phyloP scores from a whole-genome alignment of 2,113 vertebrate genomes.

The Chamaetylas fuelleborni region DNA sequence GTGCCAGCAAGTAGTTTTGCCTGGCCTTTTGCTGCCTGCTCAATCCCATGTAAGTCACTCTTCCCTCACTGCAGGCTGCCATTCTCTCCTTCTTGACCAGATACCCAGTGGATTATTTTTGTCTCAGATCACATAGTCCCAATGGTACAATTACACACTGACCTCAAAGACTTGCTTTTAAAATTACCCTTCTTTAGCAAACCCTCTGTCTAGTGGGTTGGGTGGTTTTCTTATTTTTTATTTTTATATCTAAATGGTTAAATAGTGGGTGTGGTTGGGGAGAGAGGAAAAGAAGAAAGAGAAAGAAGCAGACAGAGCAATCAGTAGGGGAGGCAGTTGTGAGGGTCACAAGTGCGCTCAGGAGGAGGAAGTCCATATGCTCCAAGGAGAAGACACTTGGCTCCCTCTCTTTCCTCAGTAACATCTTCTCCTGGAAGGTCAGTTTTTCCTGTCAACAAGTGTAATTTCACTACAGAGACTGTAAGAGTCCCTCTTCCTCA shows the following conservation, averaged over 20 bases:
- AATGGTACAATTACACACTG: slow-evolving; percentile 78
- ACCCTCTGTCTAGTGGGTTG: slow-evolving; percentile 82
- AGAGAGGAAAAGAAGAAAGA: slow-evolving; percentile 41
- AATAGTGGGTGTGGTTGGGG: slow-evolving; percentile 73
- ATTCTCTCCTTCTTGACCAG: slow-evolving; percentile 66
- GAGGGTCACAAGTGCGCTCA: neutral
- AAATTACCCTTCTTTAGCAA: slow-evolving; percentile 80
- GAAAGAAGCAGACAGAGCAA: slow-evolving; percentile 53
- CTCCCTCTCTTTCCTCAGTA: neutral
- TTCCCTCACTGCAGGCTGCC: slow-evolving; percentile 42
- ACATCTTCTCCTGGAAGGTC: neutral
- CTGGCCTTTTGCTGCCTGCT: neutral
- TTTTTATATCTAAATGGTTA: slow-evolving; percentile 78
- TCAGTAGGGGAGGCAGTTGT: neutral
- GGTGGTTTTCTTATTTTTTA: slow-evolving; percentile 67
- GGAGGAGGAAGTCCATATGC: neutral
- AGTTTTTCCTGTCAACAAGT: neutral
- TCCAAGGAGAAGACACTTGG: neutral
- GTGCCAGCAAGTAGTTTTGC: neutral
- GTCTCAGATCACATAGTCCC: slow-evolving; percentile 70
- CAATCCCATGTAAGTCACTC: slow-evolving; percentile 7
- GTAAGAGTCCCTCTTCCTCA: neutral
- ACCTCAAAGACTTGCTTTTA: slow-evolving; percentile 79
- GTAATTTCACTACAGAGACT: neutral
- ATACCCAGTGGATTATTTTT: slow-evolving; percentile 76